Conservation (phyloP, 2,888 invertebrate species). For the Spilarctia lutea region DNA sequence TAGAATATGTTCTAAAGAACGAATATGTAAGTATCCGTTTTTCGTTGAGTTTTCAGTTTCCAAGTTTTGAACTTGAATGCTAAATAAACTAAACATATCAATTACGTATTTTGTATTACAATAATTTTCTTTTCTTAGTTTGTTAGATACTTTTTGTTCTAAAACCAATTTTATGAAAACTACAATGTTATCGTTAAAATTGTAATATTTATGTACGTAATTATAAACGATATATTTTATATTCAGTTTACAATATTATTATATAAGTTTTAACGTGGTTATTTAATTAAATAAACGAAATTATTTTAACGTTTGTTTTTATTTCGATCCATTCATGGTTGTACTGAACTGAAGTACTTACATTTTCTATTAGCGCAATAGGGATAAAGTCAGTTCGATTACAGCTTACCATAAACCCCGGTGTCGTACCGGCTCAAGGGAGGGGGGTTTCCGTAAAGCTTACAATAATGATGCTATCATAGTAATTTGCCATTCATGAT, state of each 20-base stretch:
- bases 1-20: background rate
- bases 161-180: background rate
- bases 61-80: background rate
- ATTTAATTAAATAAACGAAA: background rate
- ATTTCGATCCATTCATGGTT: background rate
- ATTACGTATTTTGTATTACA: background rate
- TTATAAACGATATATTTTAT: background rate
- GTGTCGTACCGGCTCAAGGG: no score
- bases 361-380: background rate
- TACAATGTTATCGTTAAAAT: background rate
- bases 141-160: background rate
- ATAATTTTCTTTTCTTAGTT: background rate
- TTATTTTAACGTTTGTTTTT: background rate
- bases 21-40: no score
- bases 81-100: background rate
- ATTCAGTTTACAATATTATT: constrained; percentile 5
- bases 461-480: no score
- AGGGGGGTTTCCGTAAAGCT: no score
- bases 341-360: background rate
- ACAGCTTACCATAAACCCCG: no score
- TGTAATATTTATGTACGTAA: background rate
- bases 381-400: no score
- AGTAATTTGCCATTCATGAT: no score
- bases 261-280: background rate
- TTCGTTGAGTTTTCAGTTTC: background rate